Evolutionary conservation across 2,113 vertebrate genomes (phyloP), one percentile per base, ranked within the genome.

Genomic region (Podarcis cretensis): DNA sequence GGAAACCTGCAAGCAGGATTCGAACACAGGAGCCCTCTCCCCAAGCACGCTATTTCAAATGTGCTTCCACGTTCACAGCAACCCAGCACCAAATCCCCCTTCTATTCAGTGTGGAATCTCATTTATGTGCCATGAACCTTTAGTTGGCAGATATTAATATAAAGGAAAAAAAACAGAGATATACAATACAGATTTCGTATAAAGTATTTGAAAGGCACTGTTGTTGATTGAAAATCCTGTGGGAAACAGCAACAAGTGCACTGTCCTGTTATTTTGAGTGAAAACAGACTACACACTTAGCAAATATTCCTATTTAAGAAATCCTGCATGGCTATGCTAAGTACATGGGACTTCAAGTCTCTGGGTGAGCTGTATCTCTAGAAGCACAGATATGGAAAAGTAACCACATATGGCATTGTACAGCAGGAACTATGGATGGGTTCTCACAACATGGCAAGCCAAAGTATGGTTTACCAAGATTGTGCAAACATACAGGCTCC

Each of bases 181-280:
- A 86, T 85, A 35, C 71, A 27, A 59, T 89, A 86, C 23, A 90
- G 75, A 35, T 89, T 81, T 6, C 43, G 21, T 48, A 35, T 32
- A 63, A 66, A 23, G 1, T 6, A 27, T 86, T 83, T 59, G 69
- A 74, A 20, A 92, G 9, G 80, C 32, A 87, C 8, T 10, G 43
- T 65, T 30, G 90, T 89, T n/a, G 23, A 48, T 88, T 48, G 65
- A 10, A 85, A 92, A 90, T 71, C 0, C 0, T 87, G 63, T 78
- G n/a, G 71, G 92, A 4, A 92, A 86, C 81, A 79, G 63, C 14
- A 92, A 63, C 80, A 86, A 88, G 57, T 86, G 25, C 16, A 2
- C 25, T 84, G 40, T 18, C 14, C 37, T 20, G 2, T 83, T 30
- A 65, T 25, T 6, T n/a, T 40, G 57, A 25, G 27, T 83, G 40